Evolutionary conservation across 2,113 vertebrate species (phyloP), one percentile per base, ranked within the genome.

Genomic region (Zosterops hypoxanthus): DNA sequence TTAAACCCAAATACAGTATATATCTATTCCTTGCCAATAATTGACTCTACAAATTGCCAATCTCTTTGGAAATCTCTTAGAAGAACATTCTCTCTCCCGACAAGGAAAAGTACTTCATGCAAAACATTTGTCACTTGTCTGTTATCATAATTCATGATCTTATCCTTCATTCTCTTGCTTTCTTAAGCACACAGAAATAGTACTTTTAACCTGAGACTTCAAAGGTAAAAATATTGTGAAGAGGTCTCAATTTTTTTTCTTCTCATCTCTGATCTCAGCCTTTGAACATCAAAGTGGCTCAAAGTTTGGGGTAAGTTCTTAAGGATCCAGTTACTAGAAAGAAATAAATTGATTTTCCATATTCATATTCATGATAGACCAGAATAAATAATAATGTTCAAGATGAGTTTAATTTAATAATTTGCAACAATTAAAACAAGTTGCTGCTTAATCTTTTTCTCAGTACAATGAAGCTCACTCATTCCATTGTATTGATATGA

Each of bases 161-260:
- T 95, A 86, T 94, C 70, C 22, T 88, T 96, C 81, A 47, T 95
- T 55, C 55, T 94, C 36, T 90, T 50, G 19, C 91, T 96, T 86
- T 41, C 91, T 88, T 81, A 91, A 96, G 82, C 92, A 96, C 95
- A 94, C 52, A 94, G 64, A 88, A 91, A 76, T 88, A 88, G 60
- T 86, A 69, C 94, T 94, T 97, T 96, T 95, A 94, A 90, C 95
- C 94, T 57, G 66, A 91, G 61, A 91, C 86, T 97, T 97, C 95
- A 97, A 94, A 97, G 49, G 83, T 88, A 96, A 88, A 97, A 96
- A 39, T 86, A 88, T 85, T 70, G 41, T 77, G 94, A 90, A 94
- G 78, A 78, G 85, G 41, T 70, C 44, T 69, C 55, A 36, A 57
- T 90, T 96, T 88, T 95, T 91, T 72, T 71, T 93, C 71, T 87